Conservation (phyloP, 2,888 invertebrate genomes). For the Euzetes globulus region DNA sequence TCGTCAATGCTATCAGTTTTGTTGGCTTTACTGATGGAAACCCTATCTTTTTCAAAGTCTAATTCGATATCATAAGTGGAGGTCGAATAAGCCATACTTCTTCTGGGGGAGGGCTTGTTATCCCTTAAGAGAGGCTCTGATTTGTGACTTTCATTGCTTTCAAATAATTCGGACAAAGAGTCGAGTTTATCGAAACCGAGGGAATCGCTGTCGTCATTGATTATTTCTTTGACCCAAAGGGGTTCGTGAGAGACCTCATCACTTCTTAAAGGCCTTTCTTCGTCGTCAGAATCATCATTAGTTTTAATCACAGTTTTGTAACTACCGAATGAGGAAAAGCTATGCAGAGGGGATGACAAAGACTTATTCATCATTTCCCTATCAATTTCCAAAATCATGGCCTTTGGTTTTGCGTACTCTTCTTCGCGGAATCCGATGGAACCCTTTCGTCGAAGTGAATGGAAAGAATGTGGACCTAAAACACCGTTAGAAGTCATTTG, state of each 20-base stretch:
- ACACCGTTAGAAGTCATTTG: neutral
- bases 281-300: neutral
- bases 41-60: constrained; percentile 59
- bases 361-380: neutral
- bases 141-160: neutral
- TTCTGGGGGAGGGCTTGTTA: neutral
- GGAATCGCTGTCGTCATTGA: neutral
- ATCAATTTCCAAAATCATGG: neutral
- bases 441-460: constrained; percentile 53
- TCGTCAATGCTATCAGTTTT: constrained; percentile 12
- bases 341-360: neutral
- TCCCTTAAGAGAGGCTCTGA: neutral
- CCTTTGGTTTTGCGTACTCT: constrained; percentile 52
- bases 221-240: constrained; percentile 58
- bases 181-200: neutral
- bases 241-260: constrained; percentile 56
- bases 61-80: constrained; percentile 58
- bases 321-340: constrained; percentile 2
- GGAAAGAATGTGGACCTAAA: neutral
- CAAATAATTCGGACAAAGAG: neutral
- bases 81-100: constrained; percentile 47
- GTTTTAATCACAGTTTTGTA: neutral
- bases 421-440: constrained; percentile 70
- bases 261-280: constrained; percentile 31
- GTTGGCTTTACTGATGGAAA: constrained; percentile 45